Base-by-base conservation (phyloP, 1,140 invertebrate genomes). In the Aphelenchoides avenae region DNA sequence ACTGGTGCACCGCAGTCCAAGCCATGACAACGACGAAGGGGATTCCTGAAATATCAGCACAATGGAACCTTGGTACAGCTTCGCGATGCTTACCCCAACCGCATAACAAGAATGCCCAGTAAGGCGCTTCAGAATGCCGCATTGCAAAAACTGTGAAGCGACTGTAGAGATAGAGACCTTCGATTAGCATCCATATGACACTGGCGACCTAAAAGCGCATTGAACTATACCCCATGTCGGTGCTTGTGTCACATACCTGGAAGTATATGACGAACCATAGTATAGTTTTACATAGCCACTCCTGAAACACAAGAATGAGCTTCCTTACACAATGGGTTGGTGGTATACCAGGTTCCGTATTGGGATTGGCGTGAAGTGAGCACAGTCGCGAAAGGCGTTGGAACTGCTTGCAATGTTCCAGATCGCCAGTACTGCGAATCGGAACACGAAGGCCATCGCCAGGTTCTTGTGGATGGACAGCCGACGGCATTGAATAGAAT, bases 381-480 rank as follows among this genome's bases (percentile, higher is more conserved):
- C 42, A 46, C 73, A 77, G 53, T 77, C 74, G 27, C 66, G 66
- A 43, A 77, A 77, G 2, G 55, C n/a, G 48, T 75, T 75, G 3
- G 4, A 26, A 39, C 57, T 56, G 31, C 67, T 61, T n/a, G 60
- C 59, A 13, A 65, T 36, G 1, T 64, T 73, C 73, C 73, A 75
- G 26, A 75, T 43, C 5, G 73, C 73, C 11, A 75, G 44, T 9
- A 75, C 62, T 30, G 75, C 62, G 48, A 75, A 75, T 24, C 73
- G 74, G 51, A 81, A 69, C 5, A 81, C 79, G 70, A 81, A 81
- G 1, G 80, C 80, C 13, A 76, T 39, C 2, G 80, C 79, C 9
- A 81, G 70, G 56, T 81, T 78, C 56, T 81, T 81, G 71, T 81
- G 80, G 34, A 81, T 81, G 3, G 79, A 77, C 15, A 75, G 46